These are phyloP conservation scores for Mirounga angustirostris DNA, from an alignment of 2,113 vertebrate species.

Conservation along the genomic window DNA sequence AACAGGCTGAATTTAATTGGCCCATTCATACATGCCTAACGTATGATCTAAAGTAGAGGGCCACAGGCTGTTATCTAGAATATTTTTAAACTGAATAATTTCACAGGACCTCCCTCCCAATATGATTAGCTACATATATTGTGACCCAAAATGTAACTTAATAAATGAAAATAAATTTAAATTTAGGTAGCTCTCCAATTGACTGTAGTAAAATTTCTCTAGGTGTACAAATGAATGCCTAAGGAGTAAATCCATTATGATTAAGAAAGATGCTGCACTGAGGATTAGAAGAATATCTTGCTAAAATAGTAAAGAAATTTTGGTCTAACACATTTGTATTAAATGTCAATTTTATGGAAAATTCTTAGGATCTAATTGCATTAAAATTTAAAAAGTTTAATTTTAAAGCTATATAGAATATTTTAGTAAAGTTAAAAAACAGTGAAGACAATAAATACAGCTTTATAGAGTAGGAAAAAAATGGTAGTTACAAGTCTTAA, in stretches of 20 bases:
- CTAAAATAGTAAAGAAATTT: background rate
- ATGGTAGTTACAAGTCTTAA: background rate
- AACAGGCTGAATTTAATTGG: constrained; percentile 78
- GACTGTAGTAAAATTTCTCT: background rate
- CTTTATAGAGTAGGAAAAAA: background rate
- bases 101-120: background rate
- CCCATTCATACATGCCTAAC: constrained; percentile 81
- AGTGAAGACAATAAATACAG: background rate
- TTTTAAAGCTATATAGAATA: background rate
- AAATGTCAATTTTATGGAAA: background rate
- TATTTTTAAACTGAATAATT: constrained; percentile 76
- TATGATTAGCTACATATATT: constrained; percentile 68
- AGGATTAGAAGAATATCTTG: background rate
- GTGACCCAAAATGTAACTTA: constrained; percentile 48
- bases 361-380: background rate
- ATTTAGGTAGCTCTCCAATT: constrained; percentile 20
- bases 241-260: background rate
- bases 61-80: constrained; percentile 77
- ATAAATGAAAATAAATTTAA: constrained; percentile 45
- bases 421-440: background rate
- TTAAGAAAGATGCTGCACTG: background rate
- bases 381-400: constrained; percentile 26
- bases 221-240: background rate
- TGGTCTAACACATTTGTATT: background rate
- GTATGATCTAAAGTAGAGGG: constrained; percentile 79